Base-by-base conservation (phyloP, 2,797 vertebrate genomes). In the Sylvia borin region DNA sequence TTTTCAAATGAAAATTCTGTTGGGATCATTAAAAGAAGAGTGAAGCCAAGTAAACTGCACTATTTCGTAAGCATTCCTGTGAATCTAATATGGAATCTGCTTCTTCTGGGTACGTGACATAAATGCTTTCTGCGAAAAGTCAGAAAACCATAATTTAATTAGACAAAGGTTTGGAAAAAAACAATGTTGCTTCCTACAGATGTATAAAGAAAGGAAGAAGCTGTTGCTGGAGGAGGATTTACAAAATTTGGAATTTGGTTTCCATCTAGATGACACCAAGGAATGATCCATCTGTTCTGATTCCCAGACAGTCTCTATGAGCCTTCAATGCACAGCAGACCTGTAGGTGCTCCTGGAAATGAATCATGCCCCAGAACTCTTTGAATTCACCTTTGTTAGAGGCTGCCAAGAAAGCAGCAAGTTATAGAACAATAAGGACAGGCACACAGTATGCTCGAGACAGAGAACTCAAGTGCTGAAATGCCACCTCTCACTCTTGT, bases 101-200 rank as follows among this genome's bases (percentile, higher is more conserved):
- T 78, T 90, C 2, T 1, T 74, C 22, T 16, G 71, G n/a, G 13
- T 77, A 29, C 1, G 2, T 42, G n/a, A 38, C 50, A 29, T 26
- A 51, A 21, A 29, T 50, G 7, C 7, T 77, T 74, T n/a, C 47
- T 74, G n/a, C 47, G 61, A 67, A 74, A 38, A 67, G 34, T 43
- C 50, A 77, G 24, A 65, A 61, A 66, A 48, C 5, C 7, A 10
- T 22, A 57, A 16, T 73, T 91, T 73, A 75, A 6, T 42, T 11
- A 4, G 4, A 68, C 3, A 53, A 73, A 45, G 27, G 3, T 72
- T 40, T 53, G 31, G 20, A 18, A 50, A 80, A 90, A 94, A 9
- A 0, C 9, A 7, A 1, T 14, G 5, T 40, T 48, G 32, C 11
- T 65, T 85, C 13, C n/a, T 45, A 60, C 21, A 84, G 5, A 8